These are phyloP conservation scores for Pseudomugil tenellus DNA, from an alignment of 2,797 vertebrate species.

Conservation along the genomic window DNA sequence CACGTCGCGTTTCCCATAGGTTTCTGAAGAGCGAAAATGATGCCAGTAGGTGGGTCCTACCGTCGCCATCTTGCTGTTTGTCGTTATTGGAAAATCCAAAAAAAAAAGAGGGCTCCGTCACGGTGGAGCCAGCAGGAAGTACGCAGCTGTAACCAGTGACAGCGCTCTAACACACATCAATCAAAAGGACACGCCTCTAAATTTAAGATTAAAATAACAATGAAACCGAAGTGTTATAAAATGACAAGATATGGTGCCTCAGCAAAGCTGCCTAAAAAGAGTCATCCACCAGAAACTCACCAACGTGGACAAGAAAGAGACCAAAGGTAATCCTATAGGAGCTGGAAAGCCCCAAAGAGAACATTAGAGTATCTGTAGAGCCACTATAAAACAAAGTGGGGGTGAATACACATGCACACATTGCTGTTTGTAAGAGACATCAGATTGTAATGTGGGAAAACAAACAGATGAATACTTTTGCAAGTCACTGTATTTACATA, in stretches of 20 bases:
- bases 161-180: too few relatives aligned
- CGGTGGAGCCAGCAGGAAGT: too few relatives aligned
- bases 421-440: background rate
- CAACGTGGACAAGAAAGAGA: background rate
- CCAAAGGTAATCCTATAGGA: background rate
- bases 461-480: background rate
- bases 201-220: too few relatives aligned
- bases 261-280: background rate
- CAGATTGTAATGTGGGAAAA: background rate
- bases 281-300: background rate
- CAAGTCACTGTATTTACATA: constrained; percentile 1
- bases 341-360: background rate
- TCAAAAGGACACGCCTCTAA: too few relatives aligned
- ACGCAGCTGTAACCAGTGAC: too few relatives aligned
- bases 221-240: background rate
- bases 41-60: too few relatives aligned
- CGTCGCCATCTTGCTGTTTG: too few relatives aligned
- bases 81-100: too few relatives aligned
- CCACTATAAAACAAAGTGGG: background rate
- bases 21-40: too few relatives aligned
- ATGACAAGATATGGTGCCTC: background rate
- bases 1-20: too few relatives aligned
- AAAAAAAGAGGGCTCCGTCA: too few relatives aligned
- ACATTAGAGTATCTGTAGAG: background rate
- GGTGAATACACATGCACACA: background rate